Evolutionary conservation across 1,140 invertebrate genomes (phyloP).

Genomic region (Pachyrhynchus sulphureomaculatus): DNA sequence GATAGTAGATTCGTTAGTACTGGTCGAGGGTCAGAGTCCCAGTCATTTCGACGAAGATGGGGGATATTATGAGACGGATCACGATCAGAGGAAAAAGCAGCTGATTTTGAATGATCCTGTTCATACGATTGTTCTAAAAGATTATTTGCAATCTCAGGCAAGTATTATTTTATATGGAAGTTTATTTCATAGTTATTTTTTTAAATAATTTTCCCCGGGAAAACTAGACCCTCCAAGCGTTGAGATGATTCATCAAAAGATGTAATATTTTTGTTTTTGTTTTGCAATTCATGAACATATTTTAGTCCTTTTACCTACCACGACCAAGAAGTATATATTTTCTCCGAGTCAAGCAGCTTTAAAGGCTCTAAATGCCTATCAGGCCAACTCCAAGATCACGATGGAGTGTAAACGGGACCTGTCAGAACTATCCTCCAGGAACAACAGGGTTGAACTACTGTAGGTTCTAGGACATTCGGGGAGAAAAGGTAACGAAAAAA

Average conservation of each 20-base stretch:
- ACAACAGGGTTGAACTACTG: too few relatives aligned
- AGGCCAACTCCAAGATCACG: too few relatives aligned
- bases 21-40: conserved; percentile 51
- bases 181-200: neutral
- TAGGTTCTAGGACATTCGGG: too few relatives aligned
- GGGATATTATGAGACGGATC: conserved; percentile 57
- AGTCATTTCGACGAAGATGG: conserved; percentile 51
- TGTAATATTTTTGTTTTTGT: neutral
- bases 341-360: too few relatives aligned
- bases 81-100: conserved; percentile 60
- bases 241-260: conserved; percentile 3
- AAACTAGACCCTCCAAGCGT: too few relatives aligned
- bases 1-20: conserved; percentile 53
- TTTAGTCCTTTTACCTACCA: too few relatives aligned
- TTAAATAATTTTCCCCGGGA: conserved; percentile 10
- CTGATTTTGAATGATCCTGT: conserved; percentile 68
- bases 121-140: conserved; percentile 67
- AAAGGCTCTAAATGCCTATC: too few relatives aligned
- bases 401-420: too few relatives aligned
- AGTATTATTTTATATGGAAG: conserved; percentile 28
- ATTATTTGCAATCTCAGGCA: conserved; percentile 68
- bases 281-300: too few relatives aligned
- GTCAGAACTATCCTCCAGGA: too few relatives aligned
- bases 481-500: too few relatives aligned
- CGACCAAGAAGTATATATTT: too few relatives aligned